Base-by-base conservation (phyloP, 2,888 invertebrate species). In the Campoplex nolae region DNA sequence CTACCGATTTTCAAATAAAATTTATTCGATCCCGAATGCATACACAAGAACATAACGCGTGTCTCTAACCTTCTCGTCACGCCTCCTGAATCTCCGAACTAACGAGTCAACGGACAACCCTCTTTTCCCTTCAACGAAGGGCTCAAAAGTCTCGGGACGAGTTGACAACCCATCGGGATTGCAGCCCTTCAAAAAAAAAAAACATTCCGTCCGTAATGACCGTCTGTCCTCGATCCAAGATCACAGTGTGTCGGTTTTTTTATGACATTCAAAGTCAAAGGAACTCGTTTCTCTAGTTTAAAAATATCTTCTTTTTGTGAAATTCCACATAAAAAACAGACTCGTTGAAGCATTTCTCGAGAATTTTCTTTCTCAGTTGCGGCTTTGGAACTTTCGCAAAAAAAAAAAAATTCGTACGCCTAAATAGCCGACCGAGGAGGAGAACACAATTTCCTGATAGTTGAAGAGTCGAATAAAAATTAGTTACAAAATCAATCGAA, bases 1-100 rank as follows among this genome's bases (percentile, higher is more conserved):
- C 38, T 0, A n/a, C 9, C 4, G 9, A 2, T 16, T 35, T 9
- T 3, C 11, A n/a, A 35, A 42, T 45, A 68, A 68, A 45, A 3
- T 23, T 9, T 9, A 9, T 18, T 68, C 42, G 42, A 9, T 45
- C 35, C 28, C 18, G 18, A 16, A 45, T 45, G 45, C n/a, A n/a
- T 18, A 48, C 8, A 38, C 67, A 51, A 23, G 23, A 82, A 82
- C 58, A 54, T 85, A 51, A 85, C 85, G 82, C 85, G 85, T 85
- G 85, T 82, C 82, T 78, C 68, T 85, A 82, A 82, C 77, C 51
- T 78, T 78, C 78, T 85, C 78, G 82, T 74, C 85, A 85, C 85
- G 82, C 85, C 85, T 85, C 58, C 78, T 45, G 68, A 82, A 85
- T 85, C 78, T 67, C 23, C 77, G 38, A 68, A 48, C 35, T 54